Evolutionary conservation across 92 coral and sea anemone genomes (phyloP).

Genomic region (Chrysogorgia sp.): DNA sequence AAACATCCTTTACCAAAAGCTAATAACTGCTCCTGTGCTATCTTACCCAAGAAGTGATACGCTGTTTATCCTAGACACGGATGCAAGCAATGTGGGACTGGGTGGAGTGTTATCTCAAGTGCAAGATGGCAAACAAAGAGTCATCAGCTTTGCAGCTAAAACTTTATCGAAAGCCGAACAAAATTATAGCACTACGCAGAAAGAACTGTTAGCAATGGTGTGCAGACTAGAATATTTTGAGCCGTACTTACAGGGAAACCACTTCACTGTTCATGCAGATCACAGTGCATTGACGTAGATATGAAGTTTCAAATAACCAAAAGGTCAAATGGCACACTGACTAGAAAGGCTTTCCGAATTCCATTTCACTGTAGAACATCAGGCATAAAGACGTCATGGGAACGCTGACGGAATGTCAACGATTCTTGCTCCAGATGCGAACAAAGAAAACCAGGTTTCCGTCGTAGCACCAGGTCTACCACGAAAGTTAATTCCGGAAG

Average conservation of each 20-base stretch:
- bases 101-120: conserved; percentile 4
- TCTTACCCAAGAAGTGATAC: conserved; percentile 46
- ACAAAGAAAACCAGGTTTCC: too few relatives aligned
- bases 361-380: neutral
- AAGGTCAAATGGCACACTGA: conserved; percentile 23
- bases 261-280: neutral
- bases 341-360: neutral
- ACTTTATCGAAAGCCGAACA: conserved; percentile 3
- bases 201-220: conserved; percentile 6
- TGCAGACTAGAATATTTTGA: conserved; percentile 3
- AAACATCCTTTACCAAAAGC: neutral
- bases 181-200: conserved; percentile 14
- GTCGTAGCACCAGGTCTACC: too few relatives aligned
- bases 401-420: conserved; percentile 18
- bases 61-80: conserved; percentile 51
- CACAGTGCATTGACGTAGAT: too few relatives aligned
- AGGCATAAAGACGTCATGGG: neutral
- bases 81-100: conserved; percentile 8
- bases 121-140: neutral
- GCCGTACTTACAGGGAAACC: neutral
- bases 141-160: conserved; percentile 1
- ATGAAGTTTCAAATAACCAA: conserved; percentile 5
- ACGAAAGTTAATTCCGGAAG: too few relatives aligned
- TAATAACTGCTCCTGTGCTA: conserved; percentile 1
- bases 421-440: too few relatives aligned